These are phyloP conservation scores for Delichon dasypus DNA, from an alignment of 2,797 vertebrate genomes.

Conservation along the genomic window DNA sequence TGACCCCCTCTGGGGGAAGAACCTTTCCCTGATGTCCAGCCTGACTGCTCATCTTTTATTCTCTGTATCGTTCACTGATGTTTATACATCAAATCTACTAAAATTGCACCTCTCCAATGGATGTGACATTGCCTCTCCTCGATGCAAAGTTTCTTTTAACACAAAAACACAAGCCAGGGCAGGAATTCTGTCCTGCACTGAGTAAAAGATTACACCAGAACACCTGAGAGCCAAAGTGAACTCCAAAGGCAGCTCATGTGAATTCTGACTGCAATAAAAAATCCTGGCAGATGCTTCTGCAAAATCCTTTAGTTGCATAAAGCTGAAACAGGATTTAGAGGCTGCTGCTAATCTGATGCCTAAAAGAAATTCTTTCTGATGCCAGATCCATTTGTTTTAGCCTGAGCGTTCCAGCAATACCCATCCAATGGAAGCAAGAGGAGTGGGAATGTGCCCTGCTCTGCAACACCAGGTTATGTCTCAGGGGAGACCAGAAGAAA, in stretches of 20 bases:
- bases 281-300: background rate
- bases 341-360: background rate
- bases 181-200: background rate
- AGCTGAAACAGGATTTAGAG: background rate
- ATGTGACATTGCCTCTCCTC: fast-evolving
- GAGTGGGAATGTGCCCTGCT: background rate
- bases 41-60: background rate
- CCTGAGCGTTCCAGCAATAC: background rate
- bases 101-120: background rate
- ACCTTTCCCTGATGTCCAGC: background rate
- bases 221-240: background rate
- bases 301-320: background rate
- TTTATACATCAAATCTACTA: background rate
- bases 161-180: background rate
- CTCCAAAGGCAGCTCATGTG: background rate
- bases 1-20: too few species aligned
- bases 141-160: background rate
- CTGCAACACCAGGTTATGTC: fast-evolving
- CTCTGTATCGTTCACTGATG: background rate
- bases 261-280: background rate
- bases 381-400: background rate
- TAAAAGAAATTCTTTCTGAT: background rate
- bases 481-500: background rate
- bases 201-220: background rate
- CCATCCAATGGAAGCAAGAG: fast-evolving